Conservation (phyloP, 2,797 vertebrate species). For the Euthynnus affinis region DNA sequence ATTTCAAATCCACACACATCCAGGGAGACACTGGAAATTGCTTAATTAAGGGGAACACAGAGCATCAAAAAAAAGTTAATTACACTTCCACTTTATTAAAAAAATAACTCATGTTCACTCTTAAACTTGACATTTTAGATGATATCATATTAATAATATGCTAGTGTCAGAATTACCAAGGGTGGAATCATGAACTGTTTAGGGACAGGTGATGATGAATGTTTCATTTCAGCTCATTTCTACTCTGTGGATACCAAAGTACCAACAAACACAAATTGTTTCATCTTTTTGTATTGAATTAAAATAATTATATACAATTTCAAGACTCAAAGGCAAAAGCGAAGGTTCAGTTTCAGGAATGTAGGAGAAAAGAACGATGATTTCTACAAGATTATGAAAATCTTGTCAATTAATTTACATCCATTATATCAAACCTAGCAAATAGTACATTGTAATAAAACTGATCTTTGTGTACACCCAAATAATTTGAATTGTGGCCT, state of each 20-base stretch:
- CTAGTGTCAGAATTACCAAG: background rate
- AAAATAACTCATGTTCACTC: background rate
- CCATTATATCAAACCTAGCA: too few relatives aligned
- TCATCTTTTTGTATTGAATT: background rate
- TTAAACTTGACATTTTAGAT: slow-evolving; percentile 9
- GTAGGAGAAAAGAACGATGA: too few relatives aligned
- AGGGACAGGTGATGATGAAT: background rate
- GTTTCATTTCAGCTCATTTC: background rate
- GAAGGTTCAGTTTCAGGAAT: too few relatives aligned
- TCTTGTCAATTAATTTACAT: too few relatives aligned
- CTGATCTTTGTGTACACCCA: too few relatives aligned
- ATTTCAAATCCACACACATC: background rate
- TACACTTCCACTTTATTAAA: background rate
- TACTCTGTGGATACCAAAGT: background rate
- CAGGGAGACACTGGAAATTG: background rate
- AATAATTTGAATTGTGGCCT: too few relatives aligned
- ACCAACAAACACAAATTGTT: background rate
- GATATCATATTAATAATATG: background rate
- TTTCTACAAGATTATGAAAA: too few relatives aligned
- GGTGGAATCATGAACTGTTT: slow-evolving; percentile 17
- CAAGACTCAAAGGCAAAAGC: too few relatives aligned
- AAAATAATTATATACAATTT: too few relatives aligned
- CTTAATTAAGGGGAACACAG: slow-evolving; percentile 14
- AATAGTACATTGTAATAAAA: too few relatives aligned
- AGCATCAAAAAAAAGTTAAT: background rate